Evolutionary conservation across 2,797 vertebrate genomes (phyloP), one percentile per base, ranked within the genome.

Genomic region (Enteromius trimaculatus): DNA sequence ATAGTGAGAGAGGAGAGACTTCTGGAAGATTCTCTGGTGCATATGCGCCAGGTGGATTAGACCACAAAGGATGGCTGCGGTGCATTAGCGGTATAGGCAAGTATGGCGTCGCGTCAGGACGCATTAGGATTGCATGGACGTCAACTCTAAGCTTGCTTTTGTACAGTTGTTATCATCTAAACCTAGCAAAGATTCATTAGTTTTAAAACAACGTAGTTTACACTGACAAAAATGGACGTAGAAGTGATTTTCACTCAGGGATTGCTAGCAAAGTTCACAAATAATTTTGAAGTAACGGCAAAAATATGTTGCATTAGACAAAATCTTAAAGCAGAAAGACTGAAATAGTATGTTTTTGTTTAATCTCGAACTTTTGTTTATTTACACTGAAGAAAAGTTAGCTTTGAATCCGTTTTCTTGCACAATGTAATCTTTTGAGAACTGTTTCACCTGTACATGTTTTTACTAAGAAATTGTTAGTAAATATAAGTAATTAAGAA

Each of bases 1-100:
- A 85, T 91, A 91, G 83, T 69, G 87, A 76, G 76, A 92, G 91
- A 91, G 78, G 89, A 92, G 91, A 91, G 78, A 88, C 90, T 80
- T 84, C 88, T 88, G 85, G 81, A 89, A 90, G 90, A 93, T 91
- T 77, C 86, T 66, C 75, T 81, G 78, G 83, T 83, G 79, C 66
- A 66, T 72, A 53, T 83, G 77, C 29, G 60, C 62, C 64, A 84
- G 77, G 79, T 77, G 64, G 79, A 80, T 89, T 83, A 76, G 34
- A 53, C 31, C 34, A 71, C 88, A 89, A 90, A 60, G 87, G 89
- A 87, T 89, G 6, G 76, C 62, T 78, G 37, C 74, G 84, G 26
- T 90, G 89, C 84, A 60, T 60, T 75, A 84, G 51, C 71, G 70
- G 79, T 72, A 42, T 42, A 66, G 26, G 70, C 64, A 49, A 76